These are phyloP conservation scores for Geococcyx californianus DNA, from an alignment of 2,113 vertebrate species.

Conservation along the genomic window DNA sequence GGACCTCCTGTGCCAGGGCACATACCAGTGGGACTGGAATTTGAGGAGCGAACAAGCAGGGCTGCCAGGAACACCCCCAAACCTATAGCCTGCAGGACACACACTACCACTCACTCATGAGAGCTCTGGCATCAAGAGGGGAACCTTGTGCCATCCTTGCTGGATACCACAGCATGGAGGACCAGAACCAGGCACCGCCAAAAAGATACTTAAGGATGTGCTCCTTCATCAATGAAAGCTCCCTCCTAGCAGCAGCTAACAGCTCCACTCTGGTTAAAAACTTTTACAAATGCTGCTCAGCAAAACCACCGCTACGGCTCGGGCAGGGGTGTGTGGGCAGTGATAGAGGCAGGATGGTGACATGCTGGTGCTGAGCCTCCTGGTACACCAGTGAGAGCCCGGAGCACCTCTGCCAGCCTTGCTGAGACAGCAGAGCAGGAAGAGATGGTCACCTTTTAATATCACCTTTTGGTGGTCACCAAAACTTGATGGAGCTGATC, in stretches of 20 bases:
- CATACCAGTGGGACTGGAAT: rapidly evolving
- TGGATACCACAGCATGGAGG: rapidly evolving
- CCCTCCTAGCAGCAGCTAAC: neutral
- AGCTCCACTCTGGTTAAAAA: neutral
- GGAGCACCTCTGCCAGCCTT: neutral
- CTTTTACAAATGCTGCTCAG: neutral
- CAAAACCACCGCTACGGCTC: rapidly evolving
- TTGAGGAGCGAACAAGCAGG: neutral
- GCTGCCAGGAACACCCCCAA: neutral
- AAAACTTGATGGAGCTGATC: neutral
- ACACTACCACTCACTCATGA: rapidly evolving
- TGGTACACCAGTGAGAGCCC: rapidly evolving
- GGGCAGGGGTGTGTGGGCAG: neutral
- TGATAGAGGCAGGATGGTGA: neutral
- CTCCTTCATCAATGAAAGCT: neutral
- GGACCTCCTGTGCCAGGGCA: neutral
- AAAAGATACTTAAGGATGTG: neutral
- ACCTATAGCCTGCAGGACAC: rapidly evolving
- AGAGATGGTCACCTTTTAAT: neutral
- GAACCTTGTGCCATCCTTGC: rapidly evolving
- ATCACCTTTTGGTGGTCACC: neutral
- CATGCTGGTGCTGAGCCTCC: neutral
- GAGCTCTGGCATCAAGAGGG: neutral
- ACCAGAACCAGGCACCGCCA: neutral
- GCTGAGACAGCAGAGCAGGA: neutral